These are phyloP conservation scores for Ectemnius cavifrons DNA, from an alignment of 2,888 invertebrate species.

Conservation along the genomic window DNA sequence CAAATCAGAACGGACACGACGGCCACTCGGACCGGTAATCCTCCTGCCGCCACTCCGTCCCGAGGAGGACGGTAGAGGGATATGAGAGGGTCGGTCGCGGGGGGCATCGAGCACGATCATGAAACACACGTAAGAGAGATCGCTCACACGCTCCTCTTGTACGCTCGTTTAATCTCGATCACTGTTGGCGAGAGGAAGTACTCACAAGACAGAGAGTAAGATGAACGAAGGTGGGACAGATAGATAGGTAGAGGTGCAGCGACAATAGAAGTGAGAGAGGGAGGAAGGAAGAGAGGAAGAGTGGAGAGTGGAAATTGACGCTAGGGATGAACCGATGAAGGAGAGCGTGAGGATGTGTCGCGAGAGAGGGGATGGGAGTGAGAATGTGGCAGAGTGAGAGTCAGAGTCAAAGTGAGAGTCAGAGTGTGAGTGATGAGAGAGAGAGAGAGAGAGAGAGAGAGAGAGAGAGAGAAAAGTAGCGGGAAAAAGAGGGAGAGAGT, in stretches of 20 bases:
- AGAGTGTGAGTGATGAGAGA: background rate
- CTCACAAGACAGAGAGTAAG: slow-evolving; percentile 15
- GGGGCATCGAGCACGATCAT: slow-evolving; percentile 29
- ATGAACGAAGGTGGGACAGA: slow-evolving; percentile 15
- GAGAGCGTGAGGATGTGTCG: background rate
- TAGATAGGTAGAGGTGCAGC: background rate
- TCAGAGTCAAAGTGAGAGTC: no score
- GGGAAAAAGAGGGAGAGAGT: slow-evolving; percentile 34
- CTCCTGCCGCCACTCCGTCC: slow-evolving; percentile 13
- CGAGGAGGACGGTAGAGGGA: slow-evolving; percentile 30
- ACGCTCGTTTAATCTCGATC: slow-evolving; percentile 35
- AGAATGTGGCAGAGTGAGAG: slow-evolving; percentile 12
- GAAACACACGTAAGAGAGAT: slow-evolving; percentile 21
- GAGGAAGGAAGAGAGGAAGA: slow-evolving; percentile 4
- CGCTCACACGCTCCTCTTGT: slow-evolving; percentile 40
- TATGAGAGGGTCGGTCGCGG: slow-evolving; percentile 6
- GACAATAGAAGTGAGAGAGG: slow-evolving; percentile 11
- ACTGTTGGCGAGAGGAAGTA: slow-evolving; percentile 19
- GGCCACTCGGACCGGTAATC: slow-evolving; percentile 32
- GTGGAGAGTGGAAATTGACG: slow-evolving; percentile 10
- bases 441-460: slow-evolving; percentile 42
- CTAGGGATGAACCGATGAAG: background rate
- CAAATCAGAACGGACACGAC: slow-evolving; percentile 57
- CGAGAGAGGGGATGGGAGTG: slow-evolving; percentile 4
- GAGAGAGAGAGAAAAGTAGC: slow-evolving; percentile 27